phyloP scores from a whole-genome alignment of 1,140 invertebrate genomes.

The Drosophila pandora region DNA sequence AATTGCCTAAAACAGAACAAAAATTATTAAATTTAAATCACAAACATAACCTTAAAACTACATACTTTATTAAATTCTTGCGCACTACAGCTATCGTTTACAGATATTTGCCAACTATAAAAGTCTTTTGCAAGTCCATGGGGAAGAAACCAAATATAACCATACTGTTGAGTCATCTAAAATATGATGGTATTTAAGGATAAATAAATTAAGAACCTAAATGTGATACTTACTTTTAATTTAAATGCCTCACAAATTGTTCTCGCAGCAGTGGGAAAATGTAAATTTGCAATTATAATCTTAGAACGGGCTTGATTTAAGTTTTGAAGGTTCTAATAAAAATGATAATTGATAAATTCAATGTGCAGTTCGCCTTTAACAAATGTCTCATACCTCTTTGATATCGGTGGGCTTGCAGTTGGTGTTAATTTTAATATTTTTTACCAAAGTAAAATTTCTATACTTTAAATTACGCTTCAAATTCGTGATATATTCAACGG shows the following conservation, averaged over 20 bases:
- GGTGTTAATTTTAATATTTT: slow-evolving; percentile 89
- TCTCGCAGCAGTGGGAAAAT: slow-evolving; percentile 87
- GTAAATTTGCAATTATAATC: slow-evolving; percentile 93
- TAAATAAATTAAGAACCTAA: background rate
- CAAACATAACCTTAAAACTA: background rate
- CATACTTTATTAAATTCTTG: slow-evolving; percentile 51
- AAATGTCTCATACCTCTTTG: slow-evolving; percentile 82
- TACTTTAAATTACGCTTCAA: slow-evolving; percentile 87
- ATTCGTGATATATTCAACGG: slow-evolving; percentile 90
- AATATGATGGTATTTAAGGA: slow-evolving; percentile 1
- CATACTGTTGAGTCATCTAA: slow-evolving; percentile 87
- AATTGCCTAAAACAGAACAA: slow-evolving; percentile 86
- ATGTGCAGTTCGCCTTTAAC: too few species aligned
- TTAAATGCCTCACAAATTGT: slow-evolving; percentile 91
- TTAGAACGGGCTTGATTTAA: slow-evolving; percentile 87
- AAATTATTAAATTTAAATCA: background rate
- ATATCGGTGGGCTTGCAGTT: slow-evolving; percentile 84
- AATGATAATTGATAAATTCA: background rate
- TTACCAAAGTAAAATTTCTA: slow-evolving; percentile 88
- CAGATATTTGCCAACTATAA: slow-evolving; percentile 76
- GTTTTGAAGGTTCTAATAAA: slow-evolving; percentile 88
- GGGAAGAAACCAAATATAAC: slow-evolving; percentile 94
- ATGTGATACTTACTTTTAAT: slow-evolving; percentile 84
- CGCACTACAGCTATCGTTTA: slow-evolving; percentile 48
- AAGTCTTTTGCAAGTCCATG: slow-evolving; percentile 88